Evolutionary conservation across 2,888 invertebrate genomes (phyloP).

Genomic region (Sinodicranocentrus sp.): DNA sequence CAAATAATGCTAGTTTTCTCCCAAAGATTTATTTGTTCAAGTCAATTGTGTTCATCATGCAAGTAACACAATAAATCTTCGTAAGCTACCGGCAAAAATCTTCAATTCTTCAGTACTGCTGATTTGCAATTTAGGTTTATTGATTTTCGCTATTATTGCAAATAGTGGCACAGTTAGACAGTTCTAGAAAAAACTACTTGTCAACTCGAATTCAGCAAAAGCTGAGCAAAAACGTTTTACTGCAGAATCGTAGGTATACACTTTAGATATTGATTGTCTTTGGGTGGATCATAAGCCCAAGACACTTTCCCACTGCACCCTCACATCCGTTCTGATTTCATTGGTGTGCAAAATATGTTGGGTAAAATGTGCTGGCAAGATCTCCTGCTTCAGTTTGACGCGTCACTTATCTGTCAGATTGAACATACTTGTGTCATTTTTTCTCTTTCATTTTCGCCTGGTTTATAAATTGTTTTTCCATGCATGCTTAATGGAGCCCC

Average conservation of each 20-base stretch:
- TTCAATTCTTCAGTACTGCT: too few species aligned
- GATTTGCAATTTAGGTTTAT: background rate
- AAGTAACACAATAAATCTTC: too few species aligned
- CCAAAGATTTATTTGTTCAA: too few species aligned
- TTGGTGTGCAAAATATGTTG: too few species aligned
- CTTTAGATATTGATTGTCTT: slow-evolving; percentile 10
- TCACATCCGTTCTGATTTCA: too few species aligned
- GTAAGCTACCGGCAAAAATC: too few species aligned
- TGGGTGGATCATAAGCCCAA: background rate
- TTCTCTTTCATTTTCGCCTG: background rate
- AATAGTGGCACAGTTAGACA: slow-evolving; percentile 31
- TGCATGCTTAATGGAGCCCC: slow-evolving; percentile 18
- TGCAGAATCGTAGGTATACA: background rate
- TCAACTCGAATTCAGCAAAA: background rate
- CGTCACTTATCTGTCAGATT: slow-evolving; percentile 19
- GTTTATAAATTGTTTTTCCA: slow-evolving; percentile 5
- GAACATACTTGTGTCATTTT: slow-evolving; percentile 4
- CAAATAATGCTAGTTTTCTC: too few species aligned
- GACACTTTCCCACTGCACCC: slow-evolving; percentile 35
- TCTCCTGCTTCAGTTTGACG: too few species aligned
- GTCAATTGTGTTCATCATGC: too few species aligned
- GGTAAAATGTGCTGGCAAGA: too few species aligned
- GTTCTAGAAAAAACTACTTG: slow-evolving; percentile 10
- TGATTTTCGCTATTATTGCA: background rate
- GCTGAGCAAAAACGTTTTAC: slow-evolving; percentile 1